A percentile compares a stretch with the other conserved stretches of the same genome.
Evolutionary conservation across 2,888 invertebrate species (phyloP).

Genomic region (Chymomyza fuscimana): DNA sequence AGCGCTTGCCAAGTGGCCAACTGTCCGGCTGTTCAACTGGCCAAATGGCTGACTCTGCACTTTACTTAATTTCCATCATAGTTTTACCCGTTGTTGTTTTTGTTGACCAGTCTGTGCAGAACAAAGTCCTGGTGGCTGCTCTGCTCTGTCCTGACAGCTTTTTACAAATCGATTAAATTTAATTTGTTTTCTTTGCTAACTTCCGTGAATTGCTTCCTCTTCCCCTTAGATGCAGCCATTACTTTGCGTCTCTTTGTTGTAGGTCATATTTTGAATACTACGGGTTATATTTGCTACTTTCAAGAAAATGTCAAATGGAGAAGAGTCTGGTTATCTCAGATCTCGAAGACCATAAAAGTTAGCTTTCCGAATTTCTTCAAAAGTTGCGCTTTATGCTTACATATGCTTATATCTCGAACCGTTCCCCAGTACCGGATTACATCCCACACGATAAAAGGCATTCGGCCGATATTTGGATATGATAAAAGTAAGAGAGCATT

Average conservation of each 20-base stretch:
- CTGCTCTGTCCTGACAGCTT: constrained; percentile 43
- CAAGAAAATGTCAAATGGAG: no score
- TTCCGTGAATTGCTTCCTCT: constrained; percentile 26
- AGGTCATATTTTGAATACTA: constrained; percentile 1
- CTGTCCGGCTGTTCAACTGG: constrained; percentile 15
- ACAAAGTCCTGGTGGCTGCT: not conserved
- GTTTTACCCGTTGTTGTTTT: constrained; percentile 15
- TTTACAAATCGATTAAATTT: constrained; percentile 74
- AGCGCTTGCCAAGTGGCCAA: constrained; percentile 49
- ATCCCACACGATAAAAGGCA: no score
- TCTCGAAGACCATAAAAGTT: no score
- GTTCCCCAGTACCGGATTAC: no score
- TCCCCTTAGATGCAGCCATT: not conserved
- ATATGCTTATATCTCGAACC: no score
- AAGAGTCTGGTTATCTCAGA: no score
- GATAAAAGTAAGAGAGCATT: no score
- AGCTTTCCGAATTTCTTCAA: no score
- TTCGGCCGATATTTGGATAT: no score
- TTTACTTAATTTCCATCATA: constrained; percentile 52
- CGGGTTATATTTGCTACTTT: constrained; percentile 15
- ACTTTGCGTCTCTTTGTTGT: constrained; percentile 38
- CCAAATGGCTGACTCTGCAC: constrained; percentile 29
- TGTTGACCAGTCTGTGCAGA: constrained; percentile 15
- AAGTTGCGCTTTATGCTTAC: no score
- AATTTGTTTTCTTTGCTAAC: constrained; percentile 69